Base-by-base conservation (phyloP, 2,888 invertebrate genomes). In the Orthonevra nobilis region DNA sequence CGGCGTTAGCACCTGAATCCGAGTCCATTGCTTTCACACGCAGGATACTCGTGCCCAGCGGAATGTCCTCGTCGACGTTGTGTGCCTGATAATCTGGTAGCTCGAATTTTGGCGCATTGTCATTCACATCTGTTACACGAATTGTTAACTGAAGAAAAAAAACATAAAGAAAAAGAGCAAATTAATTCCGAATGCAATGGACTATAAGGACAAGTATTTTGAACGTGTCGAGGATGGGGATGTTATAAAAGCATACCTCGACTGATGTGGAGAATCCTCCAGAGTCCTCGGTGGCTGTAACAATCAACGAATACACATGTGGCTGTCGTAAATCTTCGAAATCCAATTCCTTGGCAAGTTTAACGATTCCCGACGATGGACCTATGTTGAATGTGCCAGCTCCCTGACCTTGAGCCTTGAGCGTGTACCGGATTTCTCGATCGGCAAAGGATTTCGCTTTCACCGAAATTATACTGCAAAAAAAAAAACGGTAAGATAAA, bases 361-460 rank as follows among this genome's bases (percentile, higher is more conserved):
- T 97, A 14, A 99, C 97, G 84, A 97, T 96, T 61, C 98, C 98
- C 28, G 96, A 96, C 14, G 96, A 95, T 1, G 96, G 95, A 0
- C 97, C 97, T 85, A 98, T 97, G 89, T 97, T 97, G 89, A 98
- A 98, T 6, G 97, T 97, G 44, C 97, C 97, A 5, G 96, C 96
- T 6, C 97, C 97, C 89, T 96, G 97, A 3, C 96, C 96, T 88
- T 97, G 96, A 0, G 98, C 97, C 87, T 97, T 96, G 81, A 98
- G 89, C 0, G 97, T 97, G 90, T 97, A 98, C n/a, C 97, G 94
- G 83, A 98, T 97, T 89, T 97, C 97, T 61, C 97, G 94, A 89
- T 97, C 97, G 81, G 98, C 98, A 87, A 99, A 99, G 0, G 98
- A 97, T 89, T 97, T 97, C 2, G 98, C 98, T 90, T 97, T 97